Base-by-base conservation (phyloP, 2,797 vertebrate genomes). In the Neostethus bicornis region DNA sequence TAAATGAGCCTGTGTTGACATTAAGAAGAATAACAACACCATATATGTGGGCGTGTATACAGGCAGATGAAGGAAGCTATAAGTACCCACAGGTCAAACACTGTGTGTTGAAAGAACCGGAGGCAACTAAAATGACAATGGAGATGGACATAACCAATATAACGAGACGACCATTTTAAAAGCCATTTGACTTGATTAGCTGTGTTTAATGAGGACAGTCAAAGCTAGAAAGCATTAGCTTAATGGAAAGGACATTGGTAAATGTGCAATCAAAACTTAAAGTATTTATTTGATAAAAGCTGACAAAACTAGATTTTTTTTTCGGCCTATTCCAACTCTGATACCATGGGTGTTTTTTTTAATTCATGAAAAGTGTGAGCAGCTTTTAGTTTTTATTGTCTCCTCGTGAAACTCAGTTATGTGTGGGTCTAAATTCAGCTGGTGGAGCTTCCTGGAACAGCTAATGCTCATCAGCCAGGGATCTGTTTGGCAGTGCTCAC, bases 371-470 rank as follows among this genome's bases (percentile, higher is more conserved):
- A 53, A 19, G 20, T 44, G 45, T 53, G 48, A 60, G 41, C 64
- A 57, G 56, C 71, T 63, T 58, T 57, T 51, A 41, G 42, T 32
- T 38, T 52, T 23, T 54, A 35, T 23, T 12, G 31, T 35, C 28
- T 53, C 7, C 41, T 46, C 28, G 35, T 60, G n/a, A 26, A 57
- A 48, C 13, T 19, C 32, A 56, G 55, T 48, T 35, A 34, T 32
- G 38, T 48, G 63, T 41, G 39, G 29, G 31, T 75, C 71, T 81
- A 80, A 66, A 79, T 85, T 66, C 56, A 70, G 62, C 55, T 8
- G 41, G 61, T 53, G 44, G 50, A 47, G 20, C 45, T 86, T 87
- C 84, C 73, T 71, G 75, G 77, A 80, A 74, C 51, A 17, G 50
- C 69, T 63, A 68, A 70, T 25, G 42, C 77, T 75, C 73, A 81